phyloP scores from a whole-genome alignment of 2,113 vertebrate species.

The Chunga burmeisteri region DNA sequence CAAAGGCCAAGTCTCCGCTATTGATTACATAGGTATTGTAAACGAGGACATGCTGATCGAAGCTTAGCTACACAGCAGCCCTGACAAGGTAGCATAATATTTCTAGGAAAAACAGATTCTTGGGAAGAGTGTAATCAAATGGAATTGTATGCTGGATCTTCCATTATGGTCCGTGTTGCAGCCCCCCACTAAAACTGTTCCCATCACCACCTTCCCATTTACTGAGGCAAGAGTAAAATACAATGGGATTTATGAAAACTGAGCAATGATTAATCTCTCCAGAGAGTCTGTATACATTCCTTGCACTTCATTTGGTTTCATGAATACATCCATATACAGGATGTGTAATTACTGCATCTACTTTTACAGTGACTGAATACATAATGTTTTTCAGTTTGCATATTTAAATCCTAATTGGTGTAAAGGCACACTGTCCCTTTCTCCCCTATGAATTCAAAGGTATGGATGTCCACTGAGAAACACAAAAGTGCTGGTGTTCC shows the following conservation, averaged over 20 bases:
- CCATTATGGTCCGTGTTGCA: neutral
- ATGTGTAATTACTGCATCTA: neutral
- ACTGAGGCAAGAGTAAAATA: neutral
- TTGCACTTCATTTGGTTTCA: neutral
- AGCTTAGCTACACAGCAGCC: neutral
- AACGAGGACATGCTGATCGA: neutral
- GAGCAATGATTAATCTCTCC: neutral
- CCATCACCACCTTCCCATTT: neutral
- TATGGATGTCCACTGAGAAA: neutral
- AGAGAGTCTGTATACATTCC: neutral
- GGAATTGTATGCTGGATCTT: neutral
- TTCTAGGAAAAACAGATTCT: conserved; percentile 29
- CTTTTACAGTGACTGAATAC: neutral
- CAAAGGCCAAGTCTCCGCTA: neutral
- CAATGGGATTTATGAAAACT: neutral
- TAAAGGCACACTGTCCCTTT: neutral
- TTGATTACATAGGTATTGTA: neutral
- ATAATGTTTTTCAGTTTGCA: neutral
- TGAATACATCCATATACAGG: neutral
- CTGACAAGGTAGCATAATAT: neutral
- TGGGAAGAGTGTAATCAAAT: conserved; percentile 1
- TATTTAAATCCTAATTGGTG: neutral
- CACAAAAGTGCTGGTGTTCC: neutral
- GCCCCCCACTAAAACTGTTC: neutral
- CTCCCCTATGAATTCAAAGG: neutral